These are phyloP conservation scores for Platysternon megacephalum DNA, from an alignment of 2,113 vertebrate species.

Conservation along the genomic window DNA sequence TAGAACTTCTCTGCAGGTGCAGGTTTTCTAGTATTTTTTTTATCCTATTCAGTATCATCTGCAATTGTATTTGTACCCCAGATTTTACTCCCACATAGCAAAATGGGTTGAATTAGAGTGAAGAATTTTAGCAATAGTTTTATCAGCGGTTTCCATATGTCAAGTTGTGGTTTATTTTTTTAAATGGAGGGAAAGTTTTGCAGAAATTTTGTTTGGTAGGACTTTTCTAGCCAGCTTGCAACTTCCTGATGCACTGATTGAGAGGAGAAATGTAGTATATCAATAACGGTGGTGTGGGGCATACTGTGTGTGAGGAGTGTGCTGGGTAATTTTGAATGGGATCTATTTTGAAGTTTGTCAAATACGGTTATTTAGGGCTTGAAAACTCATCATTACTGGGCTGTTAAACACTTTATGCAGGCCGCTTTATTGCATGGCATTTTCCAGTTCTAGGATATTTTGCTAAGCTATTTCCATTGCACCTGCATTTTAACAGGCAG, in stretches of 20 bases:
- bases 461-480: neutral
- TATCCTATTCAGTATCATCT: neutral
- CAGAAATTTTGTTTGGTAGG: neutral
- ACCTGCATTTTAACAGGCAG: neutral
- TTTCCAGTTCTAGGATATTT: neutral
- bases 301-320: neutral
- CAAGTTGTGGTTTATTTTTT: neutral
- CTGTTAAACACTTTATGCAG: neutral
- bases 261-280: neutral
- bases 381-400: neutral
- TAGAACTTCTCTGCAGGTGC: fast-evolving
- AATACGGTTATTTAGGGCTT: neutral
- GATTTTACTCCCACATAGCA: neutral
- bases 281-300: neutral
- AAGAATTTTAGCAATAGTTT: neutral
- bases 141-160: neutral
- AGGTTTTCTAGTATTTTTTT: neutral
- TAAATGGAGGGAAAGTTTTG: fast-evolving
- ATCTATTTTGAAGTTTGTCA: neutral
- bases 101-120: neutral
- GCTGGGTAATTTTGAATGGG: neutral
- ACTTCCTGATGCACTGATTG: neutral
- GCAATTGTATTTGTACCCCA: neutral
- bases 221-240: neutral
- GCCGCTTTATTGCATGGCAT: neutral